Evolutionary conservation across 2,113 vertebrate species (phyloP).

Genomic region (Phalacrocorax pelagicus): DNA sequence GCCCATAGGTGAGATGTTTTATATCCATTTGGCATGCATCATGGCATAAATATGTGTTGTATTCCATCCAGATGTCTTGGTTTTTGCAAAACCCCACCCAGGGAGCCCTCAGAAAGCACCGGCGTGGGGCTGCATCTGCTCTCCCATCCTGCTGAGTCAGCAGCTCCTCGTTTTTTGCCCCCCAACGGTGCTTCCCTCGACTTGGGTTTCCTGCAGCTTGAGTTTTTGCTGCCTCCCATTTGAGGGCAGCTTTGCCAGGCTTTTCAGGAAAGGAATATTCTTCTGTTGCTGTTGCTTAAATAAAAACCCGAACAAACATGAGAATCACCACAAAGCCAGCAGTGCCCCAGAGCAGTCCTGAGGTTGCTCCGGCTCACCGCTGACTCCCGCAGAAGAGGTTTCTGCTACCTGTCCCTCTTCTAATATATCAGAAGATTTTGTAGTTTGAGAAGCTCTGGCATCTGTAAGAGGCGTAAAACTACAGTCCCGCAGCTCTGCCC

Average conservation of each 20-base stretch:
- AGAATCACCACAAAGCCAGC: background rate
- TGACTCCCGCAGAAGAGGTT: background rate
- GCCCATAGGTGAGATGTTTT: background rate
- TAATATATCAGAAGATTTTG: background rate
- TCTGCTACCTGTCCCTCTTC: background rate
- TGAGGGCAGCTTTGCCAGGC: background rate
- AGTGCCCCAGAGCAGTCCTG: background rate
- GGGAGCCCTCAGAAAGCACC: background rate
- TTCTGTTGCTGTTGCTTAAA: background rate
- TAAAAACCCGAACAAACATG: rapidly evolving
- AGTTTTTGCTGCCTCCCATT: background rate
- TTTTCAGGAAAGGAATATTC: background rate
- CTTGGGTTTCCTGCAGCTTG: background rate
- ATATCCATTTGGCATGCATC: background rate
- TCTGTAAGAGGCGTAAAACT: background rate
- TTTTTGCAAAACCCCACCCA: rapidly evolving
- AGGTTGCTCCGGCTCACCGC: background rate
- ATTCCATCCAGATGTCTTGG: background rate
- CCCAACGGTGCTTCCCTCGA: rapidly evolving
- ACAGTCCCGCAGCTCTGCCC: background rate
- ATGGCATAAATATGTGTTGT: rapidly evolving
- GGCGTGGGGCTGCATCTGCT: background rate
- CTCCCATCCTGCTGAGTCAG: background rate
- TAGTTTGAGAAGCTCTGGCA: background rate
- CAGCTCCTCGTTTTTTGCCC: background rate